These are phyloP conservation scores for Procambarus clarkii DNA, from an alignment of 1,140 invertebrate species.

Conservation along the genomic window DNA sequence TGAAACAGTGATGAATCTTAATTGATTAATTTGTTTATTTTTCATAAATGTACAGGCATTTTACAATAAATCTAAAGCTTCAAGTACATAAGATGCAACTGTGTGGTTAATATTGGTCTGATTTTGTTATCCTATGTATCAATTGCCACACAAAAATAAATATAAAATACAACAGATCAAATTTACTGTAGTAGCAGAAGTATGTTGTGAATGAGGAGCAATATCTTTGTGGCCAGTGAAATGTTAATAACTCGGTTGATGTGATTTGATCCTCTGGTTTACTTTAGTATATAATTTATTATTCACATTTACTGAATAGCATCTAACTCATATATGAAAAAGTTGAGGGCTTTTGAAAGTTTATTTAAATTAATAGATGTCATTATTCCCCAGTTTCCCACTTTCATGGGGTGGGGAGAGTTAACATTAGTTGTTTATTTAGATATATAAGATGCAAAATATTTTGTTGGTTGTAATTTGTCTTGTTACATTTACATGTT, in stretches of 20 bases:
- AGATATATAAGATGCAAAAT: neutral
- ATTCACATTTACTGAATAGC: too few relatives aligned
- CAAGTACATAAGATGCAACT: too few relatives aligned
- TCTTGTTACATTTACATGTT: neutral
- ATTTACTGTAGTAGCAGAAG: neutral
- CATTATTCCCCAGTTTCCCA: too few relatives aligned
- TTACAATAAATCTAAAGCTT: neutral
- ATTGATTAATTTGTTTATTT: neutral
- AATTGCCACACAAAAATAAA: neutral
- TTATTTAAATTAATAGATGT: too few relatives aligned
- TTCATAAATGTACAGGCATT: neutral
- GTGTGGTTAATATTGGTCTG: too few relatives aligned
- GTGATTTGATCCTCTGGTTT: neutral
- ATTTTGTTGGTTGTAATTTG: neutral
- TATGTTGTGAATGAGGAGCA: neutral
- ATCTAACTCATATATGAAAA: too few relatives aligned
- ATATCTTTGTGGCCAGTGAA: neutral
- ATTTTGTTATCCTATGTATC: neutral
- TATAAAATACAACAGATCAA: neutral
- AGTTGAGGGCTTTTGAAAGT: too few relatives aligned
- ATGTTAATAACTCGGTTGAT: neutral
- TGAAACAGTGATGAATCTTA: neutral
- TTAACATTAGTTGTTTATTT: neutral
- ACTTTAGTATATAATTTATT: neutral
- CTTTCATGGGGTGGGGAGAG: neutral